Evolutionary conservation across 2,113 vertebrate species (phyloP).

Genomic region (rabbit (Oryctolagus cuniculus)): DNA sequence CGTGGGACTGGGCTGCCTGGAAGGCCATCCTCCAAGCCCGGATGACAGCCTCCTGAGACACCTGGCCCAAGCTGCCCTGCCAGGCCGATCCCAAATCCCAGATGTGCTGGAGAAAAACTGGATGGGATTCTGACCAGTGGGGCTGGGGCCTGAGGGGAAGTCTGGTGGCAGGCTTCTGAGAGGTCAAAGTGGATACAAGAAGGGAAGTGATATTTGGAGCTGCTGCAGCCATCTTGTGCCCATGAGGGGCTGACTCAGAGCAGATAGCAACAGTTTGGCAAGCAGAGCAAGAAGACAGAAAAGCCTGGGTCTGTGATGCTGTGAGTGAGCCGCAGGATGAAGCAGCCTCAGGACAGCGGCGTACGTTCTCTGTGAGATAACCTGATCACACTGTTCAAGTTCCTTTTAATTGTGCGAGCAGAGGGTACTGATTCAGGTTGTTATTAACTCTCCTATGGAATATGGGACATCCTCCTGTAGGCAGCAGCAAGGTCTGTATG

Average conservation of each 20-base stretch:
- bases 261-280: background rate
- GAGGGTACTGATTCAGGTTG: background rate
- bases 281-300: background rate
- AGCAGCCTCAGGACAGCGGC: background rate
- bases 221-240: conserved; percentile 19
- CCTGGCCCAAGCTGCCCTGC: background rate
- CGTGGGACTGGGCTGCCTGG: background rate
- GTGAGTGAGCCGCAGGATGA: background rate
- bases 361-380: background rate
- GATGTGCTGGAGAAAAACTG: background rate
- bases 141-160: background rate
- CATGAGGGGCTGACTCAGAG: background rate
- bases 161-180: conserved; percentile 2
- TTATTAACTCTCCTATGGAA: conserved; percentile 23
- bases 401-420: background rate
- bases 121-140: background rate
- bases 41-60: background rate
- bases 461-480: background rate
- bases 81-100: background rate
- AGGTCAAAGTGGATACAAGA: conserved; percentile 20
- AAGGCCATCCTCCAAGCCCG: background rate
- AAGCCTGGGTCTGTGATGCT: background rate
- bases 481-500: background rate
- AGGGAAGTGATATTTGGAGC: conserved; percentile 27
- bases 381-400: background rate